Percentiles rank a stretch among this genome's conserved stretches.
phyloP scores from a whole-genome alignment of 2,888 invertebrate genomes.

The Eupithecia insigniata region DNA sequence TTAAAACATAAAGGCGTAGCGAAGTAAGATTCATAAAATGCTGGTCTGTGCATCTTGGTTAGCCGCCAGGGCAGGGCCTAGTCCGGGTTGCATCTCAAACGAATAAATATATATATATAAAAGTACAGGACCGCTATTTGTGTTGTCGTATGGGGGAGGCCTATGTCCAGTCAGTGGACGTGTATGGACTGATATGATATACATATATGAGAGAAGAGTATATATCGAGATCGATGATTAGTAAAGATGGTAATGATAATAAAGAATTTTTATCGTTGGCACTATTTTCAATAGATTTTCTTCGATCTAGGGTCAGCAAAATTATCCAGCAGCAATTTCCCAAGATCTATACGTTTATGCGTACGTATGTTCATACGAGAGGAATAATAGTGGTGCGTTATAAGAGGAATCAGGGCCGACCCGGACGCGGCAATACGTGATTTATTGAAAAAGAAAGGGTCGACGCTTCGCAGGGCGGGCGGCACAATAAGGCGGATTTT shows the following conservation, averaged over 20 bases:
- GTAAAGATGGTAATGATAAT: neutral
- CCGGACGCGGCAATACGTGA: conserved; percentile 38
- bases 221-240: neutral
- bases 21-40: no score
- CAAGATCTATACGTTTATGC: conserved; percentile 8
- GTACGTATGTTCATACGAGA: conserved; percentile 22
- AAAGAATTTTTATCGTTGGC: neutral
- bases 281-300: neutral
- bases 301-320: neutral
- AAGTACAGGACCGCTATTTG: no score
- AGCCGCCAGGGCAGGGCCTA: no score
- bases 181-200: no score
- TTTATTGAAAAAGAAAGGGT: conserved; percentile 37
- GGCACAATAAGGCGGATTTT: conserved; percentile 19
- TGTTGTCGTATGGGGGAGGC: no score
- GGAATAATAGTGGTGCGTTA: conserved; percentile 30
- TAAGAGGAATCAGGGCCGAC: conserved; percentile 33
- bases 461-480: conserved; percentile 13
- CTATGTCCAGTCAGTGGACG: no score
- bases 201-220: no score
- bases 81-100: no score
- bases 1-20: no score
- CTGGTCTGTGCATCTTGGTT: no score
- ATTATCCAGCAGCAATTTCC: neutral
- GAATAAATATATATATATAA: no score